These are phyloP conservation scores for Schizopygopsis pylzovi DNA, from an alignment of 2,797 vertebrate genomes.

Conservation along the genomic window DNA sequence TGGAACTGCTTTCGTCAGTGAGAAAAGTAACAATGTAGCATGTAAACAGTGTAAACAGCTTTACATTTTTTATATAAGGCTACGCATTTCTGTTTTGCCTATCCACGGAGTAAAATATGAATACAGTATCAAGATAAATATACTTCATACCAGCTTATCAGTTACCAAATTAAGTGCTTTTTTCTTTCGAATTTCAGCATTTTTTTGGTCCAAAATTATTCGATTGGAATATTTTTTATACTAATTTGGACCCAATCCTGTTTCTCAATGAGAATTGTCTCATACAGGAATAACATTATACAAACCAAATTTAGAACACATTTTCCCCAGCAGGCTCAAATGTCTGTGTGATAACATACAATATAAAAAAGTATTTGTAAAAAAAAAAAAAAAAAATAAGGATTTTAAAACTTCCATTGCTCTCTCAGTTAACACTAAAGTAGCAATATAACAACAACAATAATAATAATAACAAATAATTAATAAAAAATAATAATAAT, in stretches of 20 bases:
- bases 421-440: no score
- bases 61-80: background rate
- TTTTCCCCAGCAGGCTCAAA: background rate
- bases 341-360: background rate
- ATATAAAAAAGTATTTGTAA: no score
- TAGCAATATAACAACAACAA: background rate
- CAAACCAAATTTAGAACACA: background rate
- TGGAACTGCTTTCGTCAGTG: background rate
- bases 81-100: background rate
- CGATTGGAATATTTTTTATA: background rate
- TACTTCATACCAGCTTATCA: background rate
- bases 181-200: background rate
- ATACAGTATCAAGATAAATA: background rate
- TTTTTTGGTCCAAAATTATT: background rate
- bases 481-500: background rate
- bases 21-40: background rate
- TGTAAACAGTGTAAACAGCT: background rate
- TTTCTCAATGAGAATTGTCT: background rate
- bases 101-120: background rate
- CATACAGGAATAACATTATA: background rate
- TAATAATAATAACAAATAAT: no score
- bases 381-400: background rate
- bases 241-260: background rate
- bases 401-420: background rate
- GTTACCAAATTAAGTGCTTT: background rate